Base-by-base conservation (phyloP, 2,113 vertebrate genomes). In the Pagrus major region DNA sequence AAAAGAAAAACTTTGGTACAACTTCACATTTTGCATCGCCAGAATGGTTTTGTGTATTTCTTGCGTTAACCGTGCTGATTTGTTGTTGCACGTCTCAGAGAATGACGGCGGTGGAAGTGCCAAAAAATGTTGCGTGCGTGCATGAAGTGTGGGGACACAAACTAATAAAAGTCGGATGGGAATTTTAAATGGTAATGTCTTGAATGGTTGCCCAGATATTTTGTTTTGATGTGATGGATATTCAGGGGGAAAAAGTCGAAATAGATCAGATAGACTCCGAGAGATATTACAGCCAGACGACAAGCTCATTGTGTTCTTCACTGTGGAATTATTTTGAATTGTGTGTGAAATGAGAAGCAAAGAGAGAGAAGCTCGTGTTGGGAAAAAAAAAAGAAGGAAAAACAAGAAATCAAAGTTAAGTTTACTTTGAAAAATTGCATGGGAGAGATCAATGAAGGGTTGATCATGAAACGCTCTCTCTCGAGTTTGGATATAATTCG, bases 271-370 rank as follows among this genome's bases (percentile, higher is more conserved):
- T n/a, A 73, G 46, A 68, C 33, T n/a, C 21, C 5, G 31, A n/a
- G n/a, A n/a, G n/a, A 42, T 47, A 68, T 81, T 72, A 54, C 9
- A 72, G 49, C 29, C 68, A 80, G 49, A 54, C 66, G 83, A 75
- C 46, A 65, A 51, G 52, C 11, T 60, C 46, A 74, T 42, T 3
- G 1, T 21, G 15, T 33, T 47, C n/a, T 29, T 64, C 20, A 16
- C 65, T 71, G 75, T 69, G 55, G 25, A 81, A 74, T 81, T 70
- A 52, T 61, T 76, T 58, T 14, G 60, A 75, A 56, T 80, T 69
- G 21, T n/a, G 49, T 78, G 73, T 81, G 74, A 78, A 81, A 78
- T 81, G 46, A 84, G 60, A 73, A 66, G 55, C 72, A n/a, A n/a
- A 47, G 61, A 16, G 35, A 76, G 39, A 54, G 67, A 55, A n/a